These are phyloP conservation scores for Drosophila flavopinicola DNA, from an alignment of 2,888 invertebrate genomes.

Conservation along the genomic window DNA sequence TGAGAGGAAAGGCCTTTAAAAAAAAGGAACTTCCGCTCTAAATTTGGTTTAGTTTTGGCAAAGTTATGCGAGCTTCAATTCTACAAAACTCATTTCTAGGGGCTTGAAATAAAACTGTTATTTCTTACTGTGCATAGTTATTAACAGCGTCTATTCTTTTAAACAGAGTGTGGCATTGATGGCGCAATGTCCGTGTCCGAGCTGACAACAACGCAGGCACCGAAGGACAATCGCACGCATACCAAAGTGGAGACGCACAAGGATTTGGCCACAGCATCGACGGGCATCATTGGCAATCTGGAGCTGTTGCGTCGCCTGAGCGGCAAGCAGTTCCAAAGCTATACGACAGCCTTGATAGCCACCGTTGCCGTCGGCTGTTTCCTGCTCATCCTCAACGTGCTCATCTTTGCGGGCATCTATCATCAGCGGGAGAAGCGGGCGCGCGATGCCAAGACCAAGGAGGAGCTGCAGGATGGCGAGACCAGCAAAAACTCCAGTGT, in stretches of 20 bases:
- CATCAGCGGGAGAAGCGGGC: conserved; percentile 90
- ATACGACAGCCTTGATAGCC: conserved; percentile 94
- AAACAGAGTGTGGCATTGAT: conserved; percentile 75
- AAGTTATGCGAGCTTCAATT: too few species aligned
- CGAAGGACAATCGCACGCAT: conserved; percentile 80
- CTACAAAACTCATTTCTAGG: too few species aligned
- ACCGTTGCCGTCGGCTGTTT: conserved; percentile 95
- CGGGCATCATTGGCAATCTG: conserved; percentile 86
- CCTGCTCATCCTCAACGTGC: conserved; percentile 90
- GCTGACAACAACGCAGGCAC: conserved; percentile 83
- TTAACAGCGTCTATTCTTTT: too few species aligned
- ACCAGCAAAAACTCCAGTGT: conserved; percentile 84
- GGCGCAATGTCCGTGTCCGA: conserved; percentile 81
- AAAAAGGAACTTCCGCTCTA: too few species aligned
- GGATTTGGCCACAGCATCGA: conserved; percentile 81
- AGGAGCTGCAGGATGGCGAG: conserved; percentile 87
- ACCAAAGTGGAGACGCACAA: conserved; percentile 70
- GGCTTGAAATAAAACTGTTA: too few species aligned
- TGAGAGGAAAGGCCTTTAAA: too few species aligned
- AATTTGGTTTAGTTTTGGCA: too few species aligned
- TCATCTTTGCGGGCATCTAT: conserved; percentile 95
- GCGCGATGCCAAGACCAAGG: conserved; percentile 90
- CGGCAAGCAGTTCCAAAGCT: conserved; percentile 93
- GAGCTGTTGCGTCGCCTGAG: conserved; percentile 90
- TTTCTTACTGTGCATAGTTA: too few species aligned